Evolutionary conservation across 2,113 vertebrate species (phyloP), one percentile per base, ranked within the genome.

Genomic region (Stegastes partitus): DNA sequence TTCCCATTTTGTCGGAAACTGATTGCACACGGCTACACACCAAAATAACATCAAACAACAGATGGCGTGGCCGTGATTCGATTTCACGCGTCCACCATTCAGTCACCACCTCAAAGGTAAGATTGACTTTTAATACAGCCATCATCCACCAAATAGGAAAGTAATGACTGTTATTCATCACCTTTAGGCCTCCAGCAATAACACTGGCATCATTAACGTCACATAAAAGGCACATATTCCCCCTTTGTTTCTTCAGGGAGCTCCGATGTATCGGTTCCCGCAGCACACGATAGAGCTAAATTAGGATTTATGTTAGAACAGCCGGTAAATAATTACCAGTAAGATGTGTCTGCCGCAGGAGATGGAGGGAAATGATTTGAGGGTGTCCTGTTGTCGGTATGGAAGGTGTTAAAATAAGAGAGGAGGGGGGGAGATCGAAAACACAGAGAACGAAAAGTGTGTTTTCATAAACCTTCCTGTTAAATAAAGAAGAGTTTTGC

Each of bases 241-340:
- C 71, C 31, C 11, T 1, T 25, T 12, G 67, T 62, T 72, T 66
- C 78, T 71, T 26, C 54, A 5, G 56, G 74, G 57, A 74, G 68
- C 37, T 10, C 21, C 28, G 10, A 11, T 44, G 54, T 16, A 34
- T 74, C 31, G 39, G 28, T 22, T 57, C 68, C 31, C 23, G 68
- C 39, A 19, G 7, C 68, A 49, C 65, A 74, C 34, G 61, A 31
- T 42, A 0, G 54, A 75, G 61, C 61, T 59, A 78, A 85, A 87
- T 72, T 62, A 83, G 77, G 82, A 85, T 82, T 81, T 78, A 68
- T 85, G 69, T 80, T 37, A 15, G 50, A 19, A 11, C 82, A 77
- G 77, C 66, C 71, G 79, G 58, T 68, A n/a, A 59, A 55, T 68
- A 82, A 89, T 85, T 72, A 85, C 57, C 25, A 23, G 50, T 45